Conservation (phyloP, 2,888 invertebrate species). For the Pherbina coryleti region DNA sequence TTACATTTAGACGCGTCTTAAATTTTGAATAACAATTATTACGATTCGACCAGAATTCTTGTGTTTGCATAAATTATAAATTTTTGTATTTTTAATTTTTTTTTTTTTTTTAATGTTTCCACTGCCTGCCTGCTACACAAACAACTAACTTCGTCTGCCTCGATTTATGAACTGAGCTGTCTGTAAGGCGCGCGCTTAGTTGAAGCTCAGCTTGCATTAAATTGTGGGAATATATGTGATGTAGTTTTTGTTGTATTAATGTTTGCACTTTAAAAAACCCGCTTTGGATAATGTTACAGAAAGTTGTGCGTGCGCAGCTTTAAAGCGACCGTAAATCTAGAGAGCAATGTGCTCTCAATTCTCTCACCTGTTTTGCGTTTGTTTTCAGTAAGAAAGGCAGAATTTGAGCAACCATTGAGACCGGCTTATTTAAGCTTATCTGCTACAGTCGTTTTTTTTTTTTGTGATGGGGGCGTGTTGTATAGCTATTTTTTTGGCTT, state of each 20-base stretch:
- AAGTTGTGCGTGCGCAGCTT: slow-evolving; percentile 20
- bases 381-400: no score
- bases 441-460: no score
- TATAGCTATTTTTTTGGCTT: no score
- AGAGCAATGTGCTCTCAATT: background rate
- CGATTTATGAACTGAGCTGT: slow-evolving; percentile 10
- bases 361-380: no score
- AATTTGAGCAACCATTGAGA: no score
- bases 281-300: background rate
- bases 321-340: background rate
- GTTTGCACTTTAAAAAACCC: slow-evolving; percentile 1
- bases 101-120: background rate
- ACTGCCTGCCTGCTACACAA: background rate
- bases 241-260: slow-evolving; percentile 4
- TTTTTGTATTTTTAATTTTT: background rate
- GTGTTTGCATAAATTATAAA: background rate
- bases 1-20: background rate
- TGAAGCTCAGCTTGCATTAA: slow-evolving; percentile 12
- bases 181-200: background rate
- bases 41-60: background rate
- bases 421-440: no score
- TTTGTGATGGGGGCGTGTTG: no score
- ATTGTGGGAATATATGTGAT: background rate
- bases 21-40: background rate
- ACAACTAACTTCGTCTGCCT: background rate